These are phyloP conservation scores for Noctilio leporinus DNA, from an alignment of 2,113 vertebrate species.

Conservation along the genomic window DNA sequence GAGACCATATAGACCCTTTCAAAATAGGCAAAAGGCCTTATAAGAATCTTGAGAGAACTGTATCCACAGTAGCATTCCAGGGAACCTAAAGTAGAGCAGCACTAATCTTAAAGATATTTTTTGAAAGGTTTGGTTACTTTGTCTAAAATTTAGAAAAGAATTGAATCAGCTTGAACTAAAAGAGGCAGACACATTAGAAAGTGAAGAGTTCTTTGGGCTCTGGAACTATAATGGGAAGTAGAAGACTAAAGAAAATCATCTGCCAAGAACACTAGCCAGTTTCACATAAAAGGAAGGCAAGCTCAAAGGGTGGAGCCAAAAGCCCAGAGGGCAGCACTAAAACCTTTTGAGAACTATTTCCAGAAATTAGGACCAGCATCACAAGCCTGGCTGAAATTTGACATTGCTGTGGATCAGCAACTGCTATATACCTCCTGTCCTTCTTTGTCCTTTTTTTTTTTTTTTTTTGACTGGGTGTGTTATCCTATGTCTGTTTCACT, in stretches of 20 bases:
- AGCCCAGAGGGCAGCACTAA: background rate
- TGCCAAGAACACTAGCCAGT: background rate
- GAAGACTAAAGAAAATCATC: background rate
- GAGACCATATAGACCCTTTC: background rate
- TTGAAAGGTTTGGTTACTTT: background rate
- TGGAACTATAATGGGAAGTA: background rate
- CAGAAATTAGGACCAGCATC: background rate
- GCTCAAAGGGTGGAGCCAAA: background rate
- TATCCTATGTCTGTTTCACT: background rate
- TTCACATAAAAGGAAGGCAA: background rate
- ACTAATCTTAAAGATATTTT: background rate
- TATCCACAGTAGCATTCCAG: background rate
- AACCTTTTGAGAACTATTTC: background rate
- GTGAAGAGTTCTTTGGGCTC: background rate
- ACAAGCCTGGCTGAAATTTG: background rate
- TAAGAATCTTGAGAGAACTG: constrained; percentile 1
- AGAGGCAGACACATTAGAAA: background rate
- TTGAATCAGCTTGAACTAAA: background rate
- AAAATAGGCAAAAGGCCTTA: constrained; percentile 1
- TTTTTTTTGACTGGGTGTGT: fast-evolving
- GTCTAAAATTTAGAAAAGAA: background rate
- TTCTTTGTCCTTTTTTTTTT: background rate
- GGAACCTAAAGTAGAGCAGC: background rate
- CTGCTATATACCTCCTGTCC: background rate
- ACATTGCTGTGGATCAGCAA: background rate